These are phyloP conservation scores for Dendropsophus ebraccatus DNA, from an alignment of 2,113 vertebrate species.

Conservation along the genomic window DNA sequence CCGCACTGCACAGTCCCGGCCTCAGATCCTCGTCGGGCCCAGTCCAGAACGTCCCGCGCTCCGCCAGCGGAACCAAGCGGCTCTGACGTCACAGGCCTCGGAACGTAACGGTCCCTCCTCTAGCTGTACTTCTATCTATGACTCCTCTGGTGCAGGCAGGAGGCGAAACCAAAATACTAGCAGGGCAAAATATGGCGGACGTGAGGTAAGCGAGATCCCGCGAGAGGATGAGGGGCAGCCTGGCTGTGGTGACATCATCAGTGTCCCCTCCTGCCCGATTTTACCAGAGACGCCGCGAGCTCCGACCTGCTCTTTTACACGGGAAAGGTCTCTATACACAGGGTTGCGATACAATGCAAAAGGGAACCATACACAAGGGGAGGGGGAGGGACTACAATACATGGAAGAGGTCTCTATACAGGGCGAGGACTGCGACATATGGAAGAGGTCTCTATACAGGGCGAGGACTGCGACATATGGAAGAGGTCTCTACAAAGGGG, in stretches of 20 bases:
- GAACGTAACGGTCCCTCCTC: constrained; percentile 52
- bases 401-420: too few relatives aligned
- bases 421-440: too few relatives aligned
- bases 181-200: constrained; percentile 53
- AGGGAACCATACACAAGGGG: too few relatives aligned
- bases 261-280: constrained; percentile 15
- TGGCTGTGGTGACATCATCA: background rate
- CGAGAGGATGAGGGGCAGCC: constrained; percentile 35
- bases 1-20: constrained; percentile 29
- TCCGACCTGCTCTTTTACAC: too few relatives aligned
- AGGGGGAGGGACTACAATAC: too few relatives aligned
- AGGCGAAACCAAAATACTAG: constrained; percentile 56
- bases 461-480: too few relatives aligned
- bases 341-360: too few relatives aligned
- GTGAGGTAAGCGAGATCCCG: constrained; percentile 48
- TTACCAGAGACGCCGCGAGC: background rate
- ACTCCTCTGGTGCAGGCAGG: constrained; percentile 45
- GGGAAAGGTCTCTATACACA: too few relatives aligned
- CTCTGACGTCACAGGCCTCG: constrained; percentile 42
- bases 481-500: too few relatives aligned
- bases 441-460: too few relatives aligned
- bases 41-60: constrained; percentile 23
- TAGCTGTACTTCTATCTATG: constrained; percentile 6
- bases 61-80: constrained; percentile 48
- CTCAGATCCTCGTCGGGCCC: background rate